A percentile compares a stretch with the other conserved stretches of the same genome.
Evolutionary conservation across 2,113 vertebrate species (phyloP).

Genomic region (Siniperca chuatsi): DNA sequence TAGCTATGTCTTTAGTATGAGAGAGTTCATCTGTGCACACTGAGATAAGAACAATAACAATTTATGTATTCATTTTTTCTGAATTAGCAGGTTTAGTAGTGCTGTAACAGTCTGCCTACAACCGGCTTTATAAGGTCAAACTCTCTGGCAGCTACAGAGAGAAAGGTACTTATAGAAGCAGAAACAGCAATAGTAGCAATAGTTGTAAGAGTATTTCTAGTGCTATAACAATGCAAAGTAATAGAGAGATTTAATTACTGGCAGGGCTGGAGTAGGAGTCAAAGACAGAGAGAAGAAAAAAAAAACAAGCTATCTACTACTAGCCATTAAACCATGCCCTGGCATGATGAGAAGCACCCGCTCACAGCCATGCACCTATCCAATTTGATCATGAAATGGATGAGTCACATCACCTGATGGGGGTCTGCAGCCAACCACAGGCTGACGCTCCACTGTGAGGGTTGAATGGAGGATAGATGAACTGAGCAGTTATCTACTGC

Average conservation of each 20-base stretch:
- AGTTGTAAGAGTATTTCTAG: background rate
- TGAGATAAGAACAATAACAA: background rate
- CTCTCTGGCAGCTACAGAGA: background rate
- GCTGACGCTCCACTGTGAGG: constrained; percentile 14
- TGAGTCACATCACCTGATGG: constrained; percentile 59
- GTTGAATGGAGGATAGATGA: constrained; percentile 30
- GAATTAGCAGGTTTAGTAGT: background rate
- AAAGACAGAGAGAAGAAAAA: background rate
- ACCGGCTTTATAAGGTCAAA: constrained; percentile 24
- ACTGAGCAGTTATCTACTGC: constrained; percentile 16
- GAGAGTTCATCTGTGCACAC: background rate
- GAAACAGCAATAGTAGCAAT: background rate
- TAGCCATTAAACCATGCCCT: constrained; percentile 21
- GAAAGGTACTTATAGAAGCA: background rate
- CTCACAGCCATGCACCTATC: constrained; percentile 22
- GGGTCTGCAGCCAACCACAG: constrained; percentile 20
- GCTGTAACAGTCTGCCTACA: constrained; percentile 2
- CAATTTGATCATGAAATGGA: constrained; percentile 41
- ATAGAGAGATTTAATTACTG: constrained; percentile 30
- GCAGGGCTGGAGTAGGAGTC: constrained; percentile 2
- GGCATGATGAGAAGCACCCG: constrained; percentile 21
- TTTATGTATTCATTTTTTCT: background rate
- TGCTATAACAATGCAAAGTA: background rate
- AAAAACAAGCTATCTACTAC: constrained; percentile 9
- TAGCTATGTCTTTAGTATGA: background rate